Evolutionary conservation across 2,888 invertebrate species (phyloP).

Genomic region (Meloe dianella): DNA sequence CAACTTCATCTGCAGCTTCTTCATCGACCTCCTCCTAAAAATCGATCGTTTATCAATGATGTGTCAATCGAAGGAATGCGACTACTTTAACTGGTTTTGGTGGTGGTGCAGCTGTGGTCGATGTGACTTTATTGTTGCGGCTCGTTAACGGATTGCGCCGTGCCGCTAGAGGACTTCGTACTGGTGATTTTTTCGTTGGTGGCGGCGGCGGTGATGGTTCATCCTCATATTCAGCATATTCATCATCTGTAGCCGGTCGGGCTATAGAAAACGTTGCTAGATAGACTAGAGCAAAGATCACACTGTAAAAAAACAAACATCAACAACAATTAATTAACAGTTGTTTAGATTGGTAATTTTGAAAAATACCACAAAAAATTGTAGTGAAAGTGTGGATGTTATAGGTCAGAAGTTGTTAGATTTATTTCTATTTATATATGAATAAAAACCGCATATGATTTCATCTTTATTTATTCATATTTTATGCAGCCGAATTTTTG

Average conservation of each 20-base stretch:
- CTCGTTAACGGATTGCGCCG: slow-evolving; percentile 55
- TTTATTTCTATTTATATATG: not conserved
- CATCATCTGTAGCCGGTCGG: slow-evolving; percentile 54
- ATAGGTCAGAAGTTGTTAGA: slow-evolving; percentile 23
- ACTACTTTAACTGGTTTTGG: slow-evolving; percentile 45
- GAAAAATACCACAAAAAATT: not conserved
- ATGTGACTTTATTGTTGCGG: slow-evolving; percentile 47
- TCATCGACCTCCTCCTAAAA: slow-evolving; percentile 58
- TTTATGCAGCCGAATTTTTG: slow-evolving; percentile 4
- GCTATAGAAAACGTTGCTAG: slow-evolving; percentile 49
- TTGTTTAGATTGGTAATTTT: not conserved
- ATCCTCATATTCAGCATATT: slow-evolving; percentile 52
- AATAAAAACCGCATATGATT: not conserved
- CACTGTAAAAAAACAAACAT: slow-evolving; percentile 40
- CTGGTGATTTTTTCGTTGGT: slow-evolving; percentile 52
- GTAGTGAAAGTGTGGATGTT: slow-evolving; percentile 29
- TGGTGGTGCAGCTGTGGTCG: slow-evolving; percentile 53
- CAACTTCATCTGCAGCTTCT: slow-evolving; percentile 64
- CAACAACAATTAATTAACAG: not conserved
- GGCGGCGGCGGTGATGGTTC: slow-evolving; percentile 53
- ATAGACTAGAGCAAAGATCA: slow-evolving; percentile 50
- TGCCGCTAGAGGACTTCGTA: slow-evolving; percentile 50
- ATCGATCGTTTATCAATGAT: not conserved
- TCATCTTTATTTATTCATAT: not conserved
- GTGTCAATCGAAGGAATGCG: not conserved